These are phyloP conservation scores for Apocrypta bakeri DNA, from an alignment of 1,140 invertebrate genomes.

Conservation along the genomic window DNA sequence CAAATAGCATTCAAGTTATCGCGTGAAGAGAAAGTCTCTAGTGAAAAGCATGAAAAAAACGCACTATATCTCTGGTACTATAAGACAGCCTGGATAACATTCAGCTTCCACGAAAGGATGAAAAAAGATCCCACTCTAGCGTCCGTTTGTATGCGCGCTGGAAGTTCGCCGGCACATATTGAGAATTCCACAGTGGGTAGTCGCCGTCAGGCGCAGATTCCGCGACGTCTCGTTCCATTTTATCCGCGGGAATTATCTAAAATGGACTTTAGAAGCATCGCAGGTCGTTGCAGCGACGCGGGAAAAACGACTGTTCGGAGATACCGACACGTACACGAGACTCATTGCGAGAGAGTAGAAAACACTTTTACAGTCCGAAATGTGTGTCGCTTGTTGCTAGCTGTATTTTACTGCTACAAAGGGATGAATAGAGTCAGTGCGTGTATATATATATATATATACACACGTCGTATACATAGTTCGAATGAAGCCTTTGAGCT, in stretches of 20 bases:
- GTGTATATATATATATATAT: no score
- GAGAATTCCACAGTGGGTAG: constrained; percentile 26
- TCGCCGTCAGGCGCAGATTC: background rate
- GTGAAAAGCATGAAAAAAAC: background rate
- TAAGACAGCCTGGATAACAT: background rate
- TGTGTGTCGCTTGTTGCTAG: no score
- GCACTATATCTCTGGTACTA: background rate
- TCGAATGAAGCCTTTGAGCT: no score
- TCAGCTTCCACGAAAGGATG: background rate
- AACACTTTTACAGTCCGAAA: no score
- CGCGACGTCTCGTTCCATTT: constrained; percentile 30
- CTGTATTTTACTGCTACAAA: background rate
- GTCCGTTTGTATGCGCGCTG: background rate
- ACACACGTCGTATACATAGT: no score
- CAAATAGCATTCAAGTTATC: background rate
- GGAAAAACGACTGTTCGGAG: background rate
- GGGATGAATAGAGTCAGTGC: background rate
- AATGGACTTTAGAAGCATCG: constrained; percentile 34
- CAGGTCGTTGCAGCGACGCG: background rate
- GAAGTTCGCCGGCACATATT: constrained; percentile 22
- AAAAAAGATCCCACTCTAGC: background rate
- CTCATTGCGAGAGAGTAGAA: no score
- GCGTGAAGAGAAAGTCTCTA: background rate
- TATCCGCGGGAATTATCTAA: constrained; percentile 52
- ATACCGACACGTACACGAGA: background rate